Conservation (phyloP, 30 jellyfish, hydroid and myxozoan species). For the Aurelia aurita region DNA sequence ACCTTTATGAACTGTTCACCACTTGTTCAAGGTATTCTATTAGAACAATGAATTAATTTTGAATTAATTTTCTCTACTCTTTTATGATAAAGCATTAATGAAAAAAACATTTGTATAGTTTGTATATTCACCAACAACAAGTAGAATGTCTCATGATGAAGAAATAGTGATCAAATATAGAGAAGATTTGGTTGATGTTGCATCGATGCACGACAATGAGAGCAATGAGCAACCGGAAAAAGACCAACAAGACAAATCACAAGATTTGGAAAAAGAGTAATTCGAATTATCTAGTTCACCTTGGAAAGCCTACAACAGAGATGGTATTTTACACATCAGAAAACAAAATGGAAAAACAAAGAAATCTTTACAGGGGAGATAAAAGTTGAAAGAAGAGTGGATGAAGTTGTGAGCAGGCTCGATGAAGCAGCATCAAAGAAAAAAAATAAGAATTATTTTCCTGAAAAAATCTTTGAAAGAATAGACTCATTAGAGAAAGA, state of each 20-base stretch:
- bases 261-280: background rate
- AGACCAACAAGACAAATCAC: conserved; percentile 4
- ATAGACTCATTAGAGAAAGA: no score
- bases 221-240: background rate
- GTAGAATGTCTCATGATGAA: conserved; percentile 1
- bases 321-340: background rate
- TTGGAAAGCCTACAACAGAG: background rate
- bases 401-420: background rate
- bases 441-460: background rate
- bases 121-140: background rate
- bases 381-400: background rate
- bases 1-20: no score
- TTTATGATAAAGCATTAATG: no score
- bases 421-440: background rate
- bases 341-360: background rate
- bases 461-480: background rate
- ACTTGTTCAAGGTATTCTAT: no score
- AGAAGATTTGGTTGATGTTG: background rate
- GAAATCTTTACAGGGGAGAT: background rate
- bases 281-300: background rate
- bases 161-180: background rate
- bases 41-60: no score
- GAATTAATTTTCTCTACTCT: no score
- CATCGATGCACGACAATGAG: background rate
- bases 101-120: no score